Evolutionary conservation across 2,113 vertebrate species (phyloP).

Genomic region (Galbula dea): DNA sequence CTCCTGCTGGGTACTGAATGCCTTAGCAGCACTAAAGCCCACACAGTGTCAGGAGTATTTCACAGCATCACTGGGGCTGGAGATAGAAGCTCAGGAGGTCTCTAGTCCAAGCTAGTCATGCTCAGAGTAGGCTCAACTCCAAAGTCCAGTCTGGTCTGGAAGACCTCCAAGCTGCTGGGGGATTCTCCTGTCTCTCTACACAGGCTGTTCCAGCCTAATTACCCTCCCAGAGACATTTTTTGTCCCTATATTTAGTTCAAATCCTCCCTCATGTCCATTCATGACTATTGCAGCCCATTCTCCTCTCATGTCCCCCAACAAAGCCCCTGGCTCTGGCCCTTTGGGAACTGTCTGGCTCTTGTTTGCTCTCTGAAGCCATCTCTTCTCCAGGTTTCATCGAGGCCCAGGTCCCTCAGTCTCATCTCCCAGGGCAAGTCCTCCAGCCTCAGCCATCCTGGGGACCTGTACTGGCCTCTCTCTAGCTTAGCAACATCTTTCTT

Average conservation of each 20-base stretch:
- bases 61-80: accelerated
- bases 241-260: not conserved
- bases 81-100: not conserved
- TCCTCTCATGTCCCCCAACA: not conserved
- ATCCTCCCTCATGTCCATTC: not conserved
- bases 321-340: not conserved
- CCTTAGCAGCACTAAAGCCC: not conserved
- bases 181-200: not conserved
- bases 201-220: not conserved
- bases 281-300: not conserved
- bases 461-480: not conserved
- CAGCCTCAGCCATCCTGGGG: not conserved
- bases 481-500: not conserved
- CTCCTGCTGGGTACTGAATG: not conserved
- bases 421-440: not conserved
- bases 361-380: not conserved
- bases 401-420: not conserved
- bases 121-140: not conserved
- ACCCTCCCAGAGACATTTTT: not conserved
- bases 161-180: not conserved
- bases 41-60: accelerated
- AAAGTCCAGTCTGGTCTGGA: not conserved
- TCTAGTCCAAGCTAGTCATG: not conserved
- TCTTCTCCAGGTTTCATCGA: not conserved
- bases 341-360: not conserved